Conservation (phyloP, 2,888 invertebrate genomes). For the Leptinotarsa juncta region DNA sequence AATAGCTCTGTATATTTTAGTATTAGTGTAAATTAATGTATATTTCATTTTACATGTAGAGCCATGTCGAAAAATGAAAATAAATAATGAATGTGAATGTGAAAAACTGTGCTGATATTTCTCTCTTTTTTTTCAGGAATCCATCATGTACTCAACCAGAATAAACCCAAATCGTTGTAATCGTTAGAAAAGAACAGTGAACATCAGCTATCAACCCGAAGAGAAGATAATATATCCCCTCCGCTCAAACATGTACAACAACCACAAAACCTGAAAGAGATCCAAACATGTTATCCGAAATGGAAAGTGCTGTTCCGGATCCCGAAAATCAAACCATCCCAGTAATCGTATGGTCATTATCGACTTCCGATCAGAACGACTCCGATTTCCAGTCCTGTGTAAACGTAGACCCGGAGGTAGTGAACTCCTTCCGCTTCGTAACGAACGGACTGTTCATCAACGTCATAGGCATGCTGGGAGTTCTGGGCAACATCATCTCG, state of each 20-base stretch:
- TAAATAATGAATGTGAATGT: too few relatives aligned
- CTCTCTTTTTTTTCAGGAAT: not conserved
- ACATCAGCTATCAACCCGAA: not conserved
- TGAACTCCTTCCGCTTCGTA: slow-evolving; percentile 74
- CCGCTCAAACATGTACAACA: not conserved
- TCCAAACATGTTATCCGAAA: not conserved
- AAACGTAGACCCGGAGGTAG: slow-evolving; percentile 28
- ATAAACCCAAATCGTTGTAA: not conserved
- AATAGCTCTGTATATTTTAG: too few relatives aligned
- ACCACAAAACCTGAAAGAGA: slow-evolving; percentile 1
- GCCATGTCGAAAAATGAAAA: too few relatives aligned
- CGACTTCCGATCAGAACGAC: slow-evolving; percentile 32
- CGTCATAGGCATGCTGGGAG: slow-evolving; percentile 83
- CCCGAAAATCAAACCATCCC: slow-evolving; percentile 17
- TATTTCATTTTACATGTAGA: too few relatives aligned
- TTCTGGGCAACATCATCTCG: slow-evolving; percentile 90
- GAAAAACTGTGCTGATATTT: not conserved
- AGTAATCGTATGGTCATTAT: slow-evolving; percentile 27
- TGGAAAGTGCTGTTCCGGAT: not conserved
- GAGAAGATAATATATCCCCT: not conserved
- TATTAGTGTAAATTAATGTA: too few relatives aligned
- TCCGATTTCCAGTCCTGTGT: slow-evolving; percentile 37
- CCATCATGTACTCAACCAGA: not conserved
- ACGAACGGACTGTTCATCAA: slow-evolving; percentile 86
- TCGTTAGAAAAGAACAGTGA: not conserved